A percentile compares a stretch with the other conserved stretches of the same genome.
Conservation (phyloP, 1,140 invertebrate species). For the Drosophila nigrodunni region DNA sequence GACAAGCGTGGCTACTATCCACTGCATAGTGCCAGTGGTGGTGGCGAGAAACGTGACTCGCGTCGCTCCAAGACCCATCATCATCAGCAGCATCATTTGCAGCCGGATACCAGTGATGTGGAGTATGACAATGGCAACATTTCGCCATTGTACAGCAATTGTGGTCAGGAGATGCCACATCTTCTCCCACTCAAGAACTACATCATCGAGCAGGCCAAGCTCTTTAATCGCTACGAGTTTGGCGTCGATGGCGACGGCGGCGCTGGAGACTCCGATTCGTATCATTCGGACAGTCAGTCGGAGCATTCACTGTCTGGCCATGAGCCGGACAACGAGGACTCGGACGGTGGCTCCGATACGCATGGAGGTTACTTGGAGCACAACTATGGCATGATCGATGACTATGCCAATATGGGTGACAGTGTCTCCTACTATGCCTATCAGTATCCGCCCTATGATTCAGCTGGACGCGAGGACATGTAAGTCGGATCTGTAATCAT, state of each 20-base stretch:
- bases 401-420: conserved; percentile 84
- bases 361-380: conserved; percentile 88
- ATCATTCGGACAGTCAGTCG: conserved; percentile 86
- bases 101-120: conserved; percentile 77
- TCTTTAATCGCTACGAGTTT: conserved; percentile 89
- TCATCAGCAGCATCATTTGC: conserved; percentile 60
- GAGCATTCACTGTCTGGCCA: conserved; percentile 87
- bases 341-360: conserved; percentile 87
- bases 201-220: conserved; percentile 93
- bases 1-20: conserved; percentile 85
- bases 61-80: conserved; percentile 64
- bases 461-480: conserved; percentile 80
- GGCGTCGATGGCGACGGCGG: conserved; percentile 72
- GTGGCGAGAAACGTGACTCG: conserved; percentile 71
- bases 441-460: conserved; percentile 85
- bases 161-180: conserved; percentile 89
- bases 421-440: conserved; percentile 87
- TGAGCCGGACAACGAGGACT: conserved; percentile 89
- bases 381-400: conserved; percentile 84
- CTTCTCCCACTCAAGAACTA: conserved; percentile 94
- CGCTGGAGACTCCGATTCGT: conserved; percentile 89
- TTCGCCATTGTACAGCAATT: conserved; percentile 90
- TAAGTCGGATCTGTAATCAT: conserved; percentile 41
- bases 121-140: conserved; percentile 87
- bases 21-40: conserved; percentile 86